Percentiles rank a stretch among this genome's conserved stretches.
These are phyloP conservation scores for Chelonus formosanus DNA, from an alignment of 2,888 invertebrate species.

Conservation along the genomic window DNA sequence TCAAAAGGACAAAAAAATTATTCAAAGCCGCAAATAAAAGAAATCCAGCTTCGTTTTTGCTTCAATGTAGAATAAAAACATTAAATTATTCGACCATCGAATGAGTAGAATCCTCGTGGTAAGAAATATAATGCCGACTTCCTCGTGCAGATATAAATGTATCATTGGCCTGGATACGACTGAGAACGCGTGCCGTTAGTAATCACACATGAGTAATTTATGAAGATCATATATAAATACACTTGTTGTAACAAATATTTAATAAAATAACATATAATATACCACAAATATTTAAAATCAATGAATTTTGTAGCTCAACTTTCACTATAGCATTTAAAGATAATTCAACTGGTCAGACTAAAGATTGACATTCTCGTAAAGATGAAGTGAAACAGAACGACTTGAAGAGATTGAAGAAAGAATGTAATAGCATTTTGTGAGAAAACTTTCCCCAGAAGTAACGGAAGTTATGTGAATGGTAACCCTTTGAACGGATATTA, in stretches of 20 bases:
- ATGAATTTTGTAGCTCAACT: background rate
- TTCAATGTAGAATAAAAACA: too few species aligned
- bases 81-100: too few species aligned
- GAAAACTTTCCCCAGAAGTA: constrained; percentile 29
- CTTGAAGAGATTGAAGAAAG: background rate
- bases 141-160: constrained; percentile 27
- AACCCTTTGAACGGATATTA: constrained; percentile 21
- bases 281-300: background rate
- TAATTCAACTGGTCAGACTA: background rate
- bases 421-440: constrained; percentile 4
- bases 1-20: too few species aligned
- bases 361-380: background rate
- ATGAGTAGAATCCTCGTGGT: too few species aligned
- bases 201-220: constrained; percentile 7
- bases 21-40: too few species aligned
- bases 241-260: too few species aligned
- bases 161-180: constrained; percentile 15
- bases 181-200: constrained; percentile 7
- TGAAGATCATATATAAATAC: too few species aligned
- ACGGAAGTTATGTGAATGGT: too few species aligned
- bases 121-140: constrained; percentile 34
- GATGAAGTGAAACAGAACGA: constrained; percentile 7
- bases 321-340: constrained; percentile 6
- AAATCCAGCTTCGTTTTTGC: too few species aligned
- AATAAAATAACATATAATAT: too few species aligned